Conservation (phyloP, 1,140 invertebrate genomes). For the Bombus vancouverensis region DNA sequence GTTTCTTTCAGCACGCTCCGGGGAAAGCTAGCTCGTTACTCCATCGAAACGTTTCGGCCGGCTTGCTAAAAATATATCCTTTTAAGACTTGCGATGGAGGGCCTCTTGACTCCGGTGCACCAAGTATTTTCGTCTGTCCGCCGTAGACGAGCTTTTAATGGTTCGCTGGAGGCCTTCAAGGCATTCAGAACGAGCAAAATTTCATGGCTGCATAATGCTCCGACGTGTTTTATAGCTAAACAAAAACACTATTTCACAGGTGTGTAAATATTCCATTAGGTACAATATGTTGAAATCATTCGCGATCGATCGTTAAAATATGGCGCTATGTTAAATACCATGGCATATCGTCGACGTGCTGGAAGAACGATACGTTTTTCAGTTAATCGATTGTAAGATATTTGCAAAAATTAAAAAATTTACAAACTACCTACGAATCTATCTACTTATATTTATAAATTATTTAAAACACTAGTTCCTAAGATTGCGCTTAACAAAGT, state of each 20-base stretch:
- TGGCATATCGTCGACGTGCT: background rate
- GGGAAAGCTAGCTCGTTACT: constrained; percentile 24
- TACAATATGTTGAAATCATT: background rate
- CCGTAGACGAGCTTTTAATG: constrained; percentile 42
- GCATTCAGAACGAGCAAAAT: background rate
- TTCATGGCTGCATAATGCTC: background rate
- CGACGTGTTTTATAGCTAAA: background rate
- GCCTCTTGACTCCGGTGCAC: constrained; percentile 17
- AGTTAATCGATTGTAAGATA: background rate
- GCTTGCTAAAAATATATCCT: constrained; percentile 52
- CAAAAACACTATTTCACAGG: background rate
- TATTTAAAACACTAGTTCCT: background rate
- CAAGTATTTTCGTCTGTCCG: constrained; percentile 48
- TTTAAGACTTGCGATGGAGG: constrained; percentile 37
- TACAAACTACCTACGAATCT: background rate
- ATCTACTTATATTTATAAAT: background rate
- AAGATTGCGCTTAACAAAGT: background rate
- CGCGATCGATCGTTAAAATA: no score
- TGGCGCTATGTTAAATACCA: no score
- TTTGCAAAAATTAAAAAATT: no score
- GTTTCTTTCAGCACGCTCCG: background rate
- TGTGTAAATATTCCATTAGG: background rate
- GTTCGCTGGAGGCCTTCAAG: constrained; percentile 36
- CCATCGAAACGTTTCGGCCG: constrained; percentile 45
- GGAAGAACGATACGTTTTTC: background rate